Evolutionary conservation across 2,797 vertebrate genomes (phyloP).

Genomic region (Spheniscus humboldti): DNA sequence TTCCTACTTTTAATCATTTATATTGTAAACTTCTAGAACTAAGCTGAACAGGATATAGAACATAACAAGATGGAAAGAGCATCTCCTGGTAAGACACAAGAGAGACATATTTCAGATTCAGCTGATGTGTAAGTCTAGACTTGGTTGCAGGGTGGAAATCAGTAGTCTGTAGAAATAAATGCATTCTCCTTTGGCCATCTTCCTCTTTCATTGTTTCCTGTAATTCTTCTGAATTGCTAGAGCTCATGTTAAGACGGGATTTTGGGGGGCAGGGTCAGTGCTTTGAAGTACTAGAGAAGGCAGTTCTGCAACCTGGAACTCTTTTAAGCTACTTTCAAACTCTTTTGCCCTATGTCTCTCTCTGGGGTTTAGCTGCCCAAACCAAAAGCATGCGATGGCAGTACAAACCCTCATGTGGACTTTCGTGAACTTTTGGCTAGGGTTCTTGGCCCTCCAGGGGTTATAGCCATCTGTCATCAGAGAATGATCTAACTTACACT

Average conservation of each 20-base stretch:
- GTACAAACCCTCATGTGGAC: neutral
- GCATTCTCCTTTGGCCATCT: neutral
- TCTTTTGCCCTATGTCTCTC: neutral
- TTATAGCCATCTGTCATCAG: neutral
- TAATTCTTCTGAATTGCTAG: neutral
- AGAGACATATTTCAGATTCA: neutral
- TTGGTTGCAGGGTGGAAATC: neutral
- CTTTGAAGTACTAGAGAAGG: neutral
- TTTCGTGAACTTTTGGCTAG: neutral
- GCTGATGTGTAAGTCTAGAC: neutral
- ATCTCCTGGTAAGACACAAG: neutral
- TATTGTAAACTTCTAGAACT: neutral
- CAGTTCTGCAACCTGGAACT: neutral
- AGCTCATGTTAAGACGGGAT: neutral
- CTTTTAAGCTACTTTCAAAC: neutral
- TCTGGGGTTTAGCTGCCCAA: neutral
- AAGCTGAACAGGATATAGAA: neutral
- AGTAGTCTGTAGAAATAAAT: neutral
- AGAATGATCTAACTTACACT: conserved; percentile 30
- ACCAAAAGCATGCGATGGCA: neutral
- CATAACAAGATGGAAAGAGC: neutral
- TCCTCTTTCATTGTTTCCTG: neutral
- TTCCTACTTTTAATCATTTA: neutral
- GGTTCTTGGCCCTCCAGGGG: neutral
- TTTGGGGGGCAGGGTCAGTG: neutral